These are phyloP conservation scores for Ochotona princeps DNA, from an alignment of 2,113 vertebrate genomes.

Conservation along the genomic window DNA sequence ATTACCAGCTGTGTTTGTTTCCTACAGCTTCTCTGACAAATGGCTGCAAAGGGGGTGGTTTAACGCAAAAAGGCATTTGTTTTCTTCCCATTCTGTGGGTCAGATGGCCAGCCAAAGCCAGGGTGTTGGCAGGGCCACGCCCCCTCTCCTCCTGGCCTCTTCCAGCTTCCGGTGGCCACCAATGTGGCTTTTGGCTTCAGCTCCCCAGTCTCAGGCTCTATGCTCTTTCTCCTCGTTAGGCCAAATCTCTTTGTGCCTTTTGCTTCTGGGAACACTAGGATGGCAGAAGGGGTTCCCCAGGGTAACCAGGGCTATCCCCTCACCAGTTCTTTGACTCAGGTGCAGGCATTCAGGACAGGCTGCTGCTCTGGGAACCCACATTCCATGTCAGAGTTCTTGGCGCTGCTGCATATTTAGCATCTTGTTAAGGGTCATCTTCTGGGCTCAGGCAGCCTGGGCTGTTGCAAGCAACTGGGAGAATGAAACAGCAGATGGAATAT, in stretches of 20 bases:
- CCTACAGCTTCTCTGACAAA: not conserved
- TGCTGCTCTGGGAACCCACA: too few species aligned
- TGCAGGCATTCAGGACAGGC: too few species aligned
- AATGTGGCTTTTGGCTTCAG: not conserved
- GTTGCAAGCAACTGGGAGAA: too few species aligned
- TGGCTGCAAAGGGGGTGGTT: not conserved
- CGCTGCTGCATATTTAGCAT: too few species aligned
- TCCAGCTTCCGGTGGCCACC: not conserved
- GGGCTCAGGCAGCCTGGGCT: too few species aligned
- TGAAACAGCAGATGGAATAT: too few species aligned
- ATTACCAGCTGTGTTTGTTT: accelerated
- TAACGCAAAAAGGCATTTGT: not conserved
- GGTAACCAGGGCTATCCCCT: not conserved
- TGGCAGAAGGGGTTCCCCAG: too few species aligned
- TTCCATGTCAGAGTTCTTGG: too few species aligned
- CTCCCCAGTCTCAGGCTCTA: accelerated
- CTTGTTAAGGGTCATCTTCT: too few species aligned
- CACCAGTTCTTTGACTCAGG: not conserved
- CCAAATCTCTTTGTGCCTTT: not conserved
- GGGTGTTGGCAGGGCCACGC: not conserved
- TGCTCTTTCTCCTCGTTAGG: not conserved
- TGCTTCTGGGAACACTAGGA: not conserved
- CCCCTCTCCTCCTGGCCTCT: not conserved
- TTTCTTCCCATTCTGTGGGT: not conserved
- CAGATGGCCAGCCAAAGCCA: too few species aligned